A percentile compares a stretch with the other conserved stretches of the same genome.
Evolutionary conservation across 2,113 vertebrate genomes (phyloP).

Genomic region (Oreochromis aureus): DNA sequence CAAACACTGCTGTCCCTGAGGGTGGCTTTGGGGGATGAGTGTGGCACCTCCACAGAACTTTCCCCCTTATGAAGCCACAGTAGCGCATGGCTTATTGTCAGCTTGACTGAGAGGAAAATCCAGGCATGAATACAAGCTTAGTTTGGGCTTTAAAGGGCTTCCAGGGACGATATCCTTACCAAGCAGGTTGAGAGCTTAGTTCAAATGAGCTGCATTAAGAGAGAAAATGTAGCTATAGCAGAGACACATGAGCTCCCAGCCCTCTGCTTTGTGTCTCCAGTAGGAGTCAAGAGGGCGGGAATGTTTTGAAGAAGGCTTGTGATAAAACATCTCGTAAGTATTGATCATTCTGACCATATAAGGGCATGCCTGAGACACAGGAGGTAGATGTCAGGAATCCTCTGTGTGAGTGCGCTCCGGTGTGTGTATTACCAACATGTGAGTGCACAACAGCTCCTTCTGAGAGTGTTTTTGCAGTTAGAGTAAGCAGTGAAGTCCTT

Average conservation of each 20-base stretch:
- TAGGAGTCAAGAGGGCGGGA: conserved; percentile 15
- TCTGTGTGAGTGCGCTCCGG: neutral
- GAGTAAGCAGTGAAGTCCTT: neutral
- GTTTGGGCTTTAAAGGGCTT: conserved; percentile 41
- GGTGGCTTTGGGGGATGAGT: conserved; percentile 28
- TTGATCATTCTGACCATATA: conserved; percentile 68
- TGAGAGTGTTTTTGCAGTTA: neutral
- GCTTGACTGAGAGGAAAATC: conserved; percentile 47
- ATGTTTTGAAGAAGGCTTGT: conserved; percentile 49
- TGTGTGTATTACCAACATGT: neutral
- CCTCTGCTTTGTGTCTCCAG: conserved; percentile 54
- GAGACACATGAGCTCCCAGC: neutral
- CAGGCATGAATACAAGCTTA: conserved; percentile 37
- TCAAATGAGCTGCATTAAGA: neutral
- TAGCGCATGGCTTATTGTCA: conserved; percentile 30
- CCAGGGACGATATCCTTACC: conserved; percentile 20
- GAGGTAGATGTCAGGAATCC: conserved; percentile 45
- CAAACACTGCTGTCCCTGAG: conserved; percentile 32
- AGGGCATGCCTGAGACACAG: conserved; percentile 46
- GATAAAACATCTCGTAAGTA: conserved; percentile 58
- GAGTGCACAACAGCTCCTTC: neutral
- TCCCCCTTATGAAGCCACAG: neutral
- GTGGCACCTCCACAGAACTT: conserved; percentile 48
- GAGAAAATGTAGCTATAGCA: neutral
- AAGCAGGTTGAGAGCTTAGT: conserved; percentile 28